Percentiles rank a stretch among this genome's conserved stretches.
These are phyloP conservation scores for Porites divaricata DNA, from an alignment of 92 coral and sea anemone genomes.

Conservation along the genomic window DNA sequence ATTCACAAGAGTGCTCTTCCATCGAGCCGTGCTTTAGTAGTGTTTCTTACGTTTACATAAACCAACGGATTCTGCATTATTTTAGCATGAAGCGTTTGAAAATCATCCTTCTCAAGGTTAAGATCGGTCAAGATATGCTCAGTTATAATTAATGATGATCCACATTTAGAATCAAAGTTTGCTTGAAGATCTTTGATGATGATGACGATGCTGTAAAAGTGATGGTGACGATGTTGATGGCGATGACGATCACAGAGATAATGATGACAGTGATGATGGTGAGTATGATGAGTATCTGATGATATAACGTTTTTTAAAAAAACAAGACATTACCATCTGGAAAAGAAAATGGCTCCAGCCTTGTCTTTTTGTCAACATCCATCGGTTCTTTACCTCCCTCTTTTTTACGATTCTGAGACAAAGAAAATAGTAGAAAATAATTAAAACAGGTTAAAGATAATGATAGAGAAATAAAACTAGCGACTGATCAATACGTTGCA, in stretches of 20 bases:
- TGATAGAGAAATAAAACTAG: not conserved
- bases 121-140: too few relatives aligned
- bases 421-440: not conserved
- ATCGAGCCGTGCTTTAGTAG: too few relatives aligned
- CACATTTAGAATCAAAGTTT: too few relatives aligned
- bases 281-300: not conserved
- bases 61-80: too few relatives aligned
- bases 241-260: not conserved
- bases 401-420: constrained; percentile 68
- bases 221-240: not conserved
- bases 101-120: too few relatives aligned
- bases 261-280: not conserved
- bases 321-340: constrained; percentile 75
- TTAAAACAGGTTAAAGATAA: not conserved
- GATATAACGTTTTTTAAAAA: not conserved
- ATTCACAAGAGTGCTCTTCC: too few relatives aligned
- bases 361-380: constrained; percentile 89
- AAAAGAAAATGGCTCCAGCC: constrained; percentile 86
- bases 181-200: too few relatives aligned
- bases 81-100: too few relatives aligned
- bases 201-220: too few relatives aligned
- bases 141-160: too few relatives aligned
- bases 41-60: too few relatives aligned
- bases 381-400: constrained; percentile 75
- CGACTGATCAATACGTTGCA: not conserved